Base-by-base conservation (phyloP, 2,113 vertebrate genomes). In the western clawed frog (Xenopus tropicalis) region DNA sequence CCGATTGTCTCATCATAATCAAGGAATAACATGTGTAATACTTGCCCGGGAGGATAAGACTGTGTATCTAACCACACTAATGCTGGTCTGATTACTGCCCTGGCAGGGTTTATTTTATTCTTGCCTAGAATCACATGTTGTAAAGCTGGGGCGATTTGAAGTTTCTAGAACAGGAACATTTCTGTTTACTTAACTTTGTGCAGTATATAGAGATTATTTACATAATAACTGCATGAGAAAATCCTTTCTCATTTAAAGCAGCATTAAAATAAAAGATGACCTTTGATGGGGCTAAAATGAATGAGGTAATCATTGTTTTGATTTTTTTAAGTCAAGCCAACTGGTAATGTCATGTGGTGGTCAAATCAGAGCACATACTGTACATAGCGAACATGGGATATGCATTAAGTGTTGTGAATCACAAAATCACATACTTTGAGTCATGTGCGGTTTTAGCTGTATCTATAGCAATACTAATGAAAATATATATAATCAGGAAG, bases 271-370 rank as follows among this genome's bases (percentile, higher is more conserved):
- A 44, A 72, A 52, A 11, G 22, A 37, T 54, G 70, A 52, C 44
- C 20, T 25, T 71, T 62, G 46, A 46, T 3, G 44, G 16, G 54
- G 63, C 37, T 24, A 65, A 72, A 56, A 66, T 51, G 29, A 66
- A 66, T 57, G 71, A 72, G 62, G 20, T 72, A 44, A 71, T 61
- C 43, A 10, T 54, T 17, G 43, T 43, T 37, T 8, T 37, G 29
- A 9, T n/a, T 52, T 58, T 51, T 52, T 11, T 4, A 24, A 48
- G 46, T 17, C 46, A 48, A 48, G 46, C 16, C 46, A 48, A 17
- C 16, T 48, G 16, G 46, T 48, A 17, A 48, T 10, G 46, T 48
- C 16, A 48, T 48, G 11, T 11, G 13, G 46, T 48, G 46, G 16
- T 17, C 16, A 17, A 17, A 48, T 48, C 16, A 48, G 4, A 37